Base-by-base conservation (phyloP, 1,140 invertebrate species). In the Drosophila sproati region DNA sequence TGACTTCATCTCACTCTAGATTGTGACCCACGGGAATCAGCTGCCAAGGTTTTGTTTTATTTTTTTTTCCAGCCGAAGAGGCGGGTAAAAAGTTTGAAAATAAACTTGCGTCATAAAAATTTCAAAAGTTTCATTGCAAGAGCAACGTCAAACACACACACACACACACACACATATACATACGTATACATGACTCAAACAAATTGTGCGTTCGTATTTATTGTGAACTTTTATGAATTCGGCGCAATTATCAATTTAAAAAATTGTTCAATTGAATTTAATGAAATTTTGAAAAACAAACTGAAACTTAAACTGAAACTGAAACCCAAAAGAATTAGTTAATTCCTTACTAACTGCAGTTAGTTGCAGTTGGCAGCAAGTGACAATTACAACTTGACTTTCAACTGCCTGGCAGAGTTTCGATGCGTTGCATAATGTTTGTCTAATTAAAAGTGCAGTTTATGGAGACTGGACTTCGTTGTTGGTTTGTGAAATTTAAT, bases 101-200 rank as follows among this genome's bases (percentile, higher is more conserved):
- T 82, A 87, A 87, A 87, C 82, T 87, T 87, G 83, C 73, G 77
- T 88, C 83, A 82, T 87, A 87, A 88, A 87, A 88, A 80, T 82
- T 82, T 87, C 62, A 78, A 87, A 87, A 88, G 56, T 87, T 87
- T 82, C 56, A 63, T 63, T 70, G 52, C 51, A 51, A 62, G 31
- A 70, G 57, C 39, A 70, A 70, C 54, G 43, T n/a, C 66, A 69
- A 43, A 62, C 51, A 60, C 35, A 66, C n/a, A 37, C 32, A 37
- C 39, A 34, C 37, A 43, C 47, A 52, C 32, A 62, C 31, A 51
- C 7, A 45, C 45, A 32, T 7, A 64, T 7, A 39, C 34, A 7
- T 6, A 37, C 12, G 51, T 39, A 67, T 29, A 50, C 47, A 47
- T 62, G 29, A 39, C 54, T 48, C 20, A 2, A 45, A 67, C 62